Evolutionary conservation across 1,140 invertebrate genomes (phyloP).

Genomic region (Yoshiicerus persimilis): DNA sequence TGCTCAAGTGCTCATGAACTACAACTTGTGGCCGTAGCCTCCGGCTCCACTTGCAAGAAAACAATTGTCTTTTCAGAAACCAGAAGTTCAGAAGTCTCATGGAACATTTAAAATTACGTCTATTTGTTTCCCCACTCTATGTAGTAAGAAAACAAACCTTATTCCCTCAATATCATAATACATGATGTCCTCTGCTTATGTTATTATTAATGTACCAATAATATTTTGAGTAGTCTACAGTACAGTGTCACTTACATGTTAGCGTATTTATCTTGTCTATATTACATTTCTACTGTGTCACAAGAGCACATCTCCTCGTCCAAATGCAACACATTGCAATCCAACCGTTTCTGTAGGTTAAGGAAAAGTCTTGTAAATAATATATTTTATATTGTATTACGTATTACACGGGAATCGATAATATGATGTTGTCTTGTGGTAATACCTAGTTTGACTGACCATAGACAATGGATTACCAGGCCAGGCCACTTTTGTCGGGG

Average conservation of each 20-base stretch:
- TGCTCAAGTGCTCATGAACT: not conserved
- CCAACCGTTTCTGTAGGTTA: not conserved
- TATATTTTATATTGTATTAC: not conserved
- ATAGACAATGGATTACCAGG: not conserved
- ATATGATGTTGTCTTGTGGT: not conserved
- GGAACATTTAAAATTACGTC: not conserved
- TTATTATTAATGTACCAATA: not conserved
- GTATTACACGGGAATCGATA: not conserved
- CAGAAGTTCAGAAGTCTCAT: not conserved
- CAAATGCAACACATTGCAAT: too few species aligned
- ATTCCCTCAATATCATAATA: too few species aligned
- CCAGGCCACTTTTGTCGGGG: not conserved
- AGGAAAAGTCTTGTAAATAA: not conserved
- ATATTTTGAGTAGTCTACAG: not conserved
- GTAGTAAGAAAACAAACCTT: not conserved
- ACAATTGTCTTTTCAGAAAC: not conserved
- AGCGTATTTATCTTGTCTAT: too few species aligned
- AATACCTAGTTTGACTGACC: not conserved
- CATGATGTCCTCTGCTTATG: not conserved
- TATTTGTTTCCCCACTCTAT: not conserved
- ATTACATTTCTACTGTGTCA: not conserved
- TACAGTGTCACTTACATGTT: too few species aligned
- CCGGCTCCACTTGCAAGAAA: not conserved
- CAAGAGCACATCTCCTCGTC: too few species aligned
- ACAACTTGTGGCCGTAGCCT: not conserved